Conservation (phyloP, 2,113 vertebrate genomes). For the Chlorodrepanis virens region DNA sequence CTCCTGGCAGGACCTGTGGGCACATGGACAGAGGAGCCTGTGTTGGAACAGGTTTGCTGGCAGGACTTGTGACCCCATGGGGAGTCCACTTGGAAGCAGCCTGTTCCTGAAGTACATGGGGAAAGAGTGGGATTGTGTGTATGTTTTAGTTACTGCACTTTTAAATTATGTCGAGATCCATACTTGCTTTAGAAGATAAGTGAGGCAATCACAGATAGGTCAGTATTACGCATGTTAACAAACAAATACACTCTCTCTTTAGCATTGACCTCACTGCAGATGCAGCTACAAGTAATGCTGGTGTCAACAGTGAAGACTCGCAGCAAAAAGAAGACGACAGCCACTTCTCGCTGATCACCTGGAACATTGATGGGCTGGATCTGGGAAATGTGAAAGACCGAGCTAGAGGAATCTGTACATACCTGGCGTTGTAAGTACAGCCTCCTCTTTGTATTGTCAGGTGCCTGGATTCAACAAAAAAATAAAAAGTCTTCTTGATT, state of each 20-base stretch:
- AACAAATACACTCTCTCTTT: background rate
- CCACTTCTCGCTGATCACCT: conserved; percentile 84
- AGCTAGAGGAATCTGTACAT: conserved; percentile 85
- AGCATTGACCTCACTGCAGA: conserved; percentile 89
- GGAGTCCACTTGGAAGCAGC: background rate
- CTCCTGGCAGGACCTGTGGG: background rate
- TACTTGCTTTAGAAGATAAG: background rate
- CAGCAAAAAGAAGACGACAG: conserved; percentile 68
- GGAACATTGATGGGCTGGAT: conserved; percentile 94
- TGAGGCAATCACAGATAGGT: background rate
- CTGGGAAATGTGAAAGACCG: conserved; percentile 79
- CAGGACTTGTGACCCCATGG: background rate
- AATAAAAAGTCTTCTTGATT: background rate
- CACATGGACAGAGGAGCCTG: background rate
- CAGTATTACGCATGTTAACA: background rate
- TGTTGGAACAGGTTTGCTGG: background rate
- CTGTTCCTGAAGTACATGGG: background rate
- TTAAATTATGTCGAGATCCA: background rate
- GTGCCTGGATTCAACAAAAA: background rate
- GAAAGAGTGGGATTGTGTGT: background rate
- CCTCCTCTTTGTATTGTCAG: background rate
- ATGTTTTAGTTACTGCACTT: background rate
- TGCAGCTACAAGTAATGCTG: conserved; percentile 38
- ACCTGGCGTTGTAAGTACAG: conserved; percentile 82
- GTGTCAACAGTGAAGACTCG: background rate